phyloP scores from a whole-genome alignment of 2,113 vertebrate genomes.

The Galemys pyrenaicus region DNA sequence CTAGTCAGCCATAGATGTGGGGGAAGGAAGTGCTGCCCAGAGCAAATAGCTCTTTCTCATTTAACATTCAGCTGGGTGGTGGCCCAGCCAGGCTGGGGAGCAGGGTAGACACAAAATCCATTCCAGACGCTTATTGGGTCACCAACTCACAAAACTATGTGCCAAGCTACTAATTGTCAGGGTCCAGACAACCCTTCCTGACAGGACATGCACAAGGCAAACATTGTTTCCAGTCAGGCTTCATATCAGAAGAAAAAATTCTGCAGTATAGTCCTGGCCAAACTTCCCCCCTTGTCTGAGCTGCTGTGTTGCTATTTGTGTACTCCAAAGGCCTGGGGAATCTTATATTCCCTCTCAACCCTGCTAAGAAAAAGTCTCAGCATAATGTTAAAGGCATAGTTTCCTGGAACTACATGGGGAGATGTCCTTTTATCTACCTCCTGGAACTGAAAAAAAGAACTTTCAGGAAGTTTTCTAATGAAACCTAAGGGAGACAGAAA shows the following conservation, averaged over 20 bases:
- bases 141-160: neutral
- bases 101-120: neutral
- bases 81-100: neutral
- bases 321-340: neutral
- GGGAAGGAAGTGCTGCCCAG: neutral
- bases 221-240: conserved; percentile 60
- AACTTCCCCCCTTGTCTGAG: neutral
- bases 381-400: neutral
- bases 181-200: conserved; percentile 9
- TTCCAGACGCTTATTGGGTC: neutral
- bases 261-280: neutral
- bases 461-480: neutral
- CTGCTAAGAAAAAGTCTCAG: neutral
- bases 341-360: neutral
- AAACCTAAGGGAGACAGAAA: neutral
- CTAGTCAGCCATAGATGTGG: neutral
- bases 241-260: neutral
- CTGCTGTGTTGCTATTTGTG: neutral
- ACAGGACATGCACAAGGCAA: neutral
- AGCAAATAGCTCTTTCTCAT: neutral
- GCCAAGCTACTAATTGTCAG: conserved; percentile 43
- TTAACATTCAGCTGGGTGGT: neutral
- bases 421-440: neutral
- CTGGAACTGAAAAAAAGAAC: neutral
- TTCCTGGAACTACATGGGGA: neutral